Percentiles rank a stretch among this genome's conserved stretches.
These are phyloP conservation scores for Bombus balteatus DNA, from an alignment of 1,140 invertebrate genomes.

Conservation along the genomic window DNA sequence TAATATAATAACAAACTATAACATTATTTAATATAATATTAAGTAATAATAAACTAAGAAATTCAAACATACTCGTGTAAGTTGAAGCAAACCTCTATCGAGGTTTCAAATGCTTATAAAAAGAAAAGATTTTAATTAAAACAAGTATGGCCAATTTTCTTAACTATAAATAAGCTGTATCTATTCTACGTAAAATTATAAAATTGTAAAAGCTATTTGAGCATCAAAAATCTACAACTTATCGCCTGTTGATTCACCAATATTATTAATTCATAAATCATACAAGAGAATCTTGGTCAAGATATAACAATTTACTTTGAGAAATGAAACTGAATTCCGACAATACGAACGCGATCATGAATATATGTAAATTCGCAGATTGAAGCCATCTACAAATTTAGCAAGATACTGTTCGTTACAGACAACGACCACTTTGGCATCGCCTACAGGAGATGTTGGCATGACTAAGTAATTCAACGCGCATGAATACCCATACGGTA, in stretches of 20 bases:
- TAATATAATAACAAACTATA: too few species aligned
- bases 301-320: too few species aligned
- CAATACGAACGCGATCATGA: neutral
- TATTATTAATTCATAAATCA: neutral
- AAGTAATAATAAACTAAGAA: too few species aligned
- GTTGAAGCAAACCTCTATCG: too few species aligned
- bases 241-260: neutral
- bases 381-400: slow-evolving; percentile 17
- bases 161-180: too few species aligned
- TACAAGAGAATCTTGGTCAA: neutral
- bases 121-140: too few species aligned
- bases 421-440: slow-evolving; percentile 18
- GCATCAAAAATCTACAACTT: neutral
- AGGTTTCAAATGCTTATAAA: too few species aligned
- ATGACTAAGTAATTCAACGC: slow-evolving; percentile 44
- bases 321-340: neutral
- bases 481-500: slow-evolving; percentile 41
- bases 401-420: slow-evolving; percentile 30
- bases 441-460: slow-evolving; percentile 1
- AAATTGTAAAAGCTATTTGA: neutral
- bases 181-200: neutral
- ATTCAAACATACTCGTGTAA: too few species aligned
- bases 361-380: slow-evolving; percentile 25
- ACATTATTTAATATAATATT: too few species aligned
- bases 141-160: too few species aligned